Conservation (phyloP, 2,888 invertebrate species). For the Drosophila demipolita region DNA sequence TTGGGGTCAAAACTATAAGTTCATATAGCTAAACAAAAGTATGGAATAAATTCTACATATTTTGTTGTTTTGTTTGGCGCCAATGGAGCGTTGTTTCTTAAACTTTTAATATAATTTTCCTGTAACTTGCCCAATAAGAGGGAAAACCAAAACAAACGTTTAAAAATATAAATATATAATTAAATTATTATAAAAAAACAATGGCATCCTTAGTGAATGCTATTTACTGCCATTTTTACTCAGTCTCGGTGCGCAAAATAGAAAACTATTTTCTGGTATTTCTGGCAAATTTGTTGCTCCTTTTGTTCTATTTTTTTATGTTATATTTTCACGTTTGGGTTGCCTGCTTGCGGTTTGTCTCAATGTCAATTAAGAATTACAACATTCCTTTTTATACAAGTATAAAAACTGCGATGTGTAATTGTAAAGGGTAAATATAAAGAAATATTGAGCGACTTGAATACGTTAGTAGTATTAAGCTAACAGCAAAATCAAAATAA, state of each 20-base stretch:
- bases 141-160: conserved; percentile 37
- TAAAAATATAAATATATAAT: conserved; percentile 12
- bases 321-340: conserved; percentile 38
- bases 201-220: conserved; percentile 45
- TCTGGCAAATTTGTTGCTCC: conserved; percentile 62
- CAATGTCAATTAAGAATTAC: conserved; percentile 45
- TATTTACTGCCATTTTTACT: conserved; percentile 59
- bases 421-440: conserved; percentile 26
- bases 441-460: conserved; percentile 46
- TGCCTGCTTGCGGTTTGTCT: conserved; percentile 33
- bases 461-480: conserved; percentile 68
- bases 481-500: conserved; percentile 33
- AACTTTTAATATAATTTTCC: conserved; percentile 55
- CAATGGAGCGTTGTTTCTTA: conserved; percentile 59
- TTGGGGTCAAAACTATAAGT: conserved; percentile 63
- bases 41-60: conserved; percentile 46
- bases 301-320: conserved; percentile 42
- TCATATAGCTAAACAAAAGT: conserved; percentile 52
- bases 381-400: conserved; percentile 32
- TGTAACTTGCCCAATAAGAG: conserved; percentile 53
- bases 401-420: conserved; percentile 37
- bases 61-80: conserved; percentile 42
- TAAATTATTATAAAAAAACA: conserved; percentile 23
- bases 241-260: conserved; percentile 75
- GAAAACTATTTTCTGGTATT: conserved; percentile 62